Evolutionary conservation across 2,797 vertebrate genomes (phyloP), one percentile per base, ranked within the genome.

Genomic region (Microhierax caerulescens): DNA sequence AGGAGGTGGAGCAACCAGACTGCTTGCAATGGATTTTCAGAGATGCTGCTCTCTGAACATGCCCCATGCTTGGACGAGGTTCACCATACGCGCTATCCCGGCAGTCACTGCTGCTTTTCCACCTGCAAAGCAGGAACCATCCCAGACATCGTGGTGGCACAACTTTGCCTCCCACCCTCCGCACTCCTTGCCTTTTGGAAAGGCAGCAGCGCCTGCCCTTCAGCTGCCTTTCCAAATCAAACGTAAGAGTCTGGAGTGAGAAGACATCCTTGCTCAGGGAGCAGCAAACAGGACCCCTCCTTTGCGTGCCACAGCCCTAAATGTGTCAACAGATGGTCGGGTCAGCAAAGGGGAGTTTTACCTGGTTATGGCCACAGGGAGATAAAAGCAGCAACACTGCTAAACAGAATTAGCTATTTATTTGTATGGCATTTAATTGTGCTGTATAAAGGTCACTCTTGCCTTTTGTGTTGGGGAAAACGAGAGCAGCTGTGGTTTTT

Each of bases 391-490:
- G 59, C 68, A 45, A 60, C 0, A 1, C 36, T 83, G 70, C 36
- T 95, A 57, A 82, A 80, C 19, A 86, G 86, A 94, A 93, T 83
- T 79, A 93, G 51, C 17, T 54, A 9, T 80, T 93, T 95, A 69
- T 91, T 93, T 69, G 50, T 67, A 59, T 64, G 88, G 57, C 76
- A 77, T 93, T 96, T 93, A 59, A 77, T 28, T 67, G 72, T 1
- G 2, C 24, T 50, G 81, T 32, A 54, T 72, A 95, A 93, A 96
- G 87, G 95, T 96, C 93, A 94, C 77, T 30, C 50, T 64, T 92
- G 51, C 47, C 12, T 5, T 61, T 87, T 91, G 51, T 76, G n/a
- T n/a, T 41, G n/a, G 64, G 41, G 63, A 24, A 85, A 93, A 13
- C 32, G 54, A 80, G 23, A 92, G 43, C 54, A 78, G 78, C 51